These are phyloP conservation scores for Brachyopa scutellaris DNA, from an alignment of 2,888 invertebrate species.

Conservation along the genomic window DNA sequence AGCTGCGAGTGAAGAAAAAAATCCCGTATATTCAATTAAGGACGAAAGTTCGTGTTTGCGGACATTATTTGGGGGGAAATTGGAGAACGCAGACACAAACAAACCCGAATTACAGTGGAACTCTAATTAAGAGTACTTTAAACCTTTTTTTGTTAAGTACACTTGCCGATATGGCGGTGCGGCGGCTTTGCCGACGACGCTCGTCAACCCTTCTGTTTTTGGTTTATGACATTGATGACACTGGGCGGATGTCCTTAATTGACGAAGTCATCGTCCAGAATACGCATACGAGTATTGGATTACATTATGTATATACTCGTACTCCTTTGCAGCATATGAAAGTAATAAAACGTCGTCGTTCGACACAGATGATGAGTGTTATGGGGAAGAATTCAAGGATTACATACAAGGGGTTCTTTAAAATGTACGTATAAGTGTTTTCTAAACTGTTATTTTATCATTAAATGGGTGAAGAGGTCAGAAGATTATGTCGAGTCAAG, in stretches of 20 bases:
- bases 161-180: conserved; percentile 43
- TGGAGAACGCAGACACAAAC: conserved; percentile 51
- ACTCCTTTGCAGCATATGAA: conserved; percentile 13
- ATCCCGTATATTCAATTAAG: conserved; percentile 67
- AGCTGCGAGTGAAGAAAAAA: conserved; percentile 43
- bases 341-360: conserved; percentile 25
- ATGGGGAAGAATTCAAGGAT: conserved; percentile 33
- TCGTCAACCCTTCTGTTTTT: conserved; percentile 66
- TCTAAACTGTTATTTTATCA: conserved; percentile 44
- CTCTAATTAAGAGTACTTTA: conserved; percentile 69
- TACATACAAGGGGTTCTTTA: conserved; percentile 16
- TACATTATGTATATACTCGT: too few species aligned
- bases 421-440: conserved; percentile 46
- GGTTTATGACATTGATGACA: conserved; percentile 70
- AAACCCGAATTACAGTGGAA: conserved; percentile 64
- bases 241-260: conserved; percentile 72
- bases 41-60: conserved; percentile 52
- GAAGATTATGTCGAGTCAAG: neutral
- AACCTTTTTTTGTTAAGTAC: conserved; percentile 67
- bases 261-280: conserved; percentile 59
- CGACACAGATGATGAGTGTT: conserved; percentile 51
- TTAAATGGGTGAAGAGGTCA: neutral
- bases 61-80: conserved; percentile 25
- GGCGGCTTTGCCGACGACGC: conserved; percentile 24
- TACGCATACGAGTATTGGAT: conserved; percentile 43